A percentile compares a stretch with the other conserved stretches of the same genome.
Evolutionary conservation across 2,113 vertebrate species (phyloP).

Genomic region (Tiliqua scincoides): DNA sequence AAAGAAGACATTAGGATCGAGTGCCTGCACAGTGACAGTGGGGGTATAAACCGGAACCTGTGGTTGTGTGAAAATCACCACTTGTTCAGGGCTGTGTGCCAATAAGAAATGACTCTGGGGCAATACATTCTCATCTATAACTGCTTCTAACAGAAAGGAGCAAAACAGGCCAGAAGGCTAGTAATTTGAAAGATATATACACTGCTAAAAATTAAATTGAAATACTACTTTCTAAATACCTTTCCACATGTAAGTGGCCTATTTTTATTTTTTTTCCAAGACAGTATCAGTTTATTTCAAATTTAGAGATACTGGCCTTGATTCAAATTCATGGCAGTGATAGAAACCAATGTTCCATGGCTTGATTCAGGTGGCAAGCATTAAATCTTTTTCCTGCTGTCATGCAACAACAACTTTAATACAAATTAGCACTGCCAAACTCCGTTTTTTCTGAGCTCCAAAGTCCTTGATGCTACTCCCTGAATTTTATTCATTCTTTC

Average conservation of each 20-base stretch:
- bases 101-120: slow-evolving; percentile 68
- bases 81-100: slow-evolving; percentile 51
- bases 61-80: slow-evolving; percentile 59
- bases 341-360: slow-evolving; percentile 84
- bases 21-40: slow-evolving; percentile 48
- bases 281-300: slow-evolving; percentile 86
- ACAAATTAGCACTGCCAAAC: slow-evolving; percentile 87
- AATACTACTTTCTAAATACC: slow-evolving; percentile 81
- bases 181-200: slow-evolving; percentile 69
- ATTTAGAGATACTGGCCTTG: slow-evolving; percentile 87
- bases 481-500: slow-evolving; percentile 83
- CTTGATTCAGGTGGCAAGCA: slow-evolving; percentile 88
- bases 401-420: slow-evolving; percentile 89
- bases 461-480: slow-evolving; percentile 80
- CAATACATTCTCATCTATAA: slow-evolving; percentile 52
- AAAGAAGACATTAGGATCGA: slow-evolving; percentile 71
- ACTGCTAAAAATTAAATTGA: slow-evolving; percentile 75
- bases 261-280: slow-evolving; percentile 79
- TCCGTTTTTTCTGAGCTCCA: slow-evolving; percentile 80
- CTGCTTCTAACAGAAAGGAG: slow-evolving; percentile 50
- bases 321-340: slow-evolving; percentile 88
- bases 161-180: slow-evolving; percentile 44
- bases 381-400: slow-evolving; percentile 88
- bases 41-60: slow-evolving; percentile 59
- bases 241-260: slow-evolving; percentile 77